Evolutionary conservation across 2,888 invertebrate species (phyloP), one percentile per base, ranked within the genome.

Genomic region (Charanyca ferruginea): DNA sequence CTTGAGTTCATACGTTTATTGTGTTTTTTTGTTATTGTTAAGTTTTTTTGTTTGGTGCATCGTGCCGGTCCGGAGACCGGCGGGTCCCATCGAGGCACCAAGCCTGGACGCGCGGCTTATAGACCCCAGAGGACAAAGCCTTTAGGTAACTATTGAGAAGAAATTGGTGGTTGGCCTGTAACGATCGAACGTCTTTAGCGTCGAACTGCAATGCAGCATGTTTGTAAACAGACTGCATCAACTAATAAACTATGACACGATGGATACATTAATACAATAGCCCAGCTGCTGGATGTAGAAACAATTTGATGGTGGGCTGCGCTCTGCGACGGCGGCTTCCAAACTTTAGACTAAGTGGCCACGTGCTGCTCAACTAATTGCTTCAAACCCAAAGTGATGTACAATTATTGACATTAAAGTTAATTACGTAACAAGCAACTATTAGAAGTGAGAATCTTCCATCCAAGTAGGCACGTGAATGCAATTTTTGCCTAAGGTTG

Each of bases 41-140:
- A 94, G 93, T 94, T 95, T 94, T 69, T 95, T 94, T 94, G 94
- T 94, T 94, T 94, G 93, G 95, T 95, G 95, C 94, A 94, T 93
- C 94, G 94, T 92, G 94, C 90, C 94, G 93, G 92, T 91, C 87
- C 91, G 90, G 91, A 94, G 93, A 91, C 91, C 93, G 93, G 87
- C 89, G 92, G 74, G 91, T 90, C 90, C 92, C 91, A 89, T 83
- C 90, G 91, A 92, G 92, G 92, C 90, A 89, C 85, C 90, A 88
- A 89, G 91, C 90, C 93, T 94, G 94, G 93, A 91, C 93, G 91
- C 91, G 89, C 89, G 87, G 88, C 88, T 85, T 88, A 88, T 91
- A 89, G 90, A 90, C 89, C 90, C 89, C 88, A 87, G 87, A 91
- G 92, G 90, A 93, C 91, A 93, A 91, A 94, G 95, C 95, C 95